A percentile compares a stretch with the other conserved stretches of the same genome.
Conservation (phyloP, 2,113 vertebrate genomes). For the Ploceus nigricollis region DNA sequence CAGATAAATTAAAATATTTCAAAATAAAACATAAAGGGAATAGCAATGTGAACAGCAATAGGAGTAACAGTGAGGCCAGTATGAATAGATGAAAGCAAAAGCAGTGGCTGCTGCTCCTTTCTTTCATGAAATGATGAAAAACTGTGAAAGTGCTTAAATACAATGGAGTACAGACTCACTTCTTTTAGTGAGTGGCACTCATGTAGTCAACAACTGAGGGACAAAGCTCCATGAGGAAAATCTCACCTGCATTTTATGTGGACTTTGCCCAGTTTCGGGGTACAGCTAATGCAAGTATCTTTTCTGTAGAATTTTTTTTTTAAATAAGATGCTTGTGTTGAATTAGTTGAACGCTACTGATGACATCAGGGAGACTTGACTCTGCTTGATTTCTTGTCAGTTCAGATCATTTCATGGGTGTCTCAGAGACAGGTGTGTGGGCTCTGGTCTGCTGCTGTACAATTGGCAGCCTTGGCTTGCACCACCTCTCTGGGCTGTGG, state of each 20-base stretch:
- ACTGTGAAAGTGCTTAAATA: background rate
- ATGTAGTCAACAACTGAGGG: background rate
- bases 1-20: background rate
- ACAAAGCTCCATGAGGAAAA: background rate
- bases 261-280: background rate
- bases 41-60: background rate
- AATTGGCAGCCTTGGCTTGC: background rate
- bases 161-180: background rate
- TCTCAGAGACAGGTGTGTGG: background rate
- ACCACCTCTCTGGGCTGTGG: background rate
- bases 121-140: background rate
- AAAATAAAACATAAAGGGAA: background rate
- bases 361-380: background rate
- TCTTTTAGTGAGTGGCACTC: background rate
- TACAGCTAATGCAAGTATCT: background rate
- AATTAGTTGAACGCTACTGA: background rate
- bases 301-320: background rate
- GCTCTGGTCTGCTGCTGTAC: background rate
- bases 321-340: accelerated
- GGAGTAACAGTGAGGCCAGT: background rate
- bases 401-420: background rate
- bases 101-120: background rate
- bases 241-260: background rate
- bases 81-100: background rate
- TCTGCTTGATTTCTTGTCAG: background rate